Conservation (phyloP, 2,797 vertebrate species). For the Natrix natrix region DNA sequence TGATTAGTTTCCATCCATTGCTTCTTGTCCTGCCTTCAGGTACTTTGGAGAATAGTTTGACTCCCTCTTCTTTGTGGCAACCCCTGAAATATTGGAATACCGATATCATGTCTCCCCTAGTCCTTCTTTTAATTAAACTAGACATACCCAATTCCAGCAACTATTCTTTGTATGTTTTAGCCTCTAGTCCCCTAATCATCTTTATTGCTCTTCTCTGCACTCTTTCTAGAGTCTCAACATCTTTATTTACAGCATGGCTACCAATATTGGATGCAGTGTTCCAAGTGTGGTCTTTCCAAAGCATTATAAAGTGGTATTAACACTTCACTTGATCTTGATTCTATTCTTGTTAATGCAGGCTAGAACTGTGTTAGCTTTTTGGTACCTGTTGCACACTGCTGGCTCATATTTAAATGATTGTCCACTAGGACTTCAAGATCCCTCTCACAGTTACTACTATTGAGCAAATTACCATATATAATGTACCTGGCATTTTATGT, state of each 20-base stretch:
- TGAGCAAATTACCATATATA: not conserved
- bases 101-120: not conserved
- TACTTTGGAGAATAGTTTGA: not conserved
- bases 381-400: not conserved
- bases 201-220: not conserved
- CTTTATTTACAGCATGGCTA: not conserved
- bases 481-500: not conserved
- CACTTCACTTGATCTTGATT: not conserved
- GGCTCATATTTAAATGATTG: not conserved
- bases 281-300: not conserved
- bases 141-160: not conserved
- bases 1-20: not conserved
- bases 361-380: not conserved
- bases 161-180: not conserved
- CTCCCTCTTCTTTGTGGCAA: not conserved
- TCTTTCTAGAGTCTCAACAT: not conserved
- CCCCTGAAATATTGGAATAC: not conserved
- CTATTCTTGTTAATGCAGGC: not conserved
- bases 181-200: not conserved
- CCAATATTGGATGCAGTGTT: not conserved
- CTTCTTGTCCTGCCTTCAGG: not conserved
- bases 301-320: not conserved
- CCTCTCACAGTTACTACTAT: not conserved
- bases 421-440: not conserved
- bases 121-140: not conserved